These are phyloP conservation scores for Chaetoderma sp. DNA, from an alignment of 2,888 invertebrate genomes.

Conservation along the genomic window DNA sequence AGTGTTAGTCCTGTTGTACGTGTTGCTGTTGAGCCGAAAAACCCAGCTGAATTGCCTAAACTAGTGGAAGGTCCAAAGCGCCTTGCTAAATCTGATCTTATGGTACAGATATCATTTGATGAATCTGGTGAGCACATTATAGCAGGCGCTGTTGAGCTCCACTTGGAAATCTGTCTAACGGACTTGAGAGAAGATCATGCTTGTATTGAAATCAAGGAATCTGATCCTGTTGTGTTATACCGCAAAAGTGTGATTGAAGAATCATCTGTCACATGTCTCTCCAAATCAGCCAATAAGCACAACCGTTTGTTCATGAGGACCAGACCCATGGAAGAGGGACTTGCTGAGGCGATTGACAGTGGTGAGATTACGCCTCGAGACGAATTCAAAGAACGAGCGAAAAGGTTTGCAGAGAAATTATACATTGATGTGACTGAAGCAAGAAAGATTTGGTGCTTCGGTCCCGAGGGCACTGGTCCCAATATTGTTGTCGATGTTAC, in stretches of 20 bases:
- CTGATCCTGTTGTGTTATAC: conserved; percentile 91
- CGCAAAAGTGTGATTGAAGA: conserved; percentile 95
- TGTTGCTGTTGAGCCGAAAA: conserved; percentile 99
- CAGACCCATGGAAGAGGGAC: conserved; percentile 94
- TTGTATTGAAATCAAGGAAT: conserved; percentile 93
- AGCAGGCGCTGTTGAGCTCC: conserved; percentile 99
- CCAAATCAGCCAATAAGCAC: conserved; percentile 99
- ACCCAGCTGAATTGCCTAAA: conserved; percentile 98
- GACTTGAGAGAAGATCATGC: conserved; percentile 98
- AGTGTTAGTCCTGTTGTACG: conserved; percentile 99
- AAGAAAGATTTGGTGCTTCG: conserved; percentile 99
- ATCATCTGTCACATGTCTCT: conserved; percentile 94
- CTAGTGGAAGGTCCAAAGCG: conserved; percentile 98
- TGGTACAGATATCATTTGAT: conserved; percentile 92
- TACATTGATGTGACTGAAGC: conserved; percentile 98
- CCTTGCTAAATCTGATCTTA: conserved; percentile 93
- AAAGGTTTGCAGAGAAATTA: conserved; percentile 94
- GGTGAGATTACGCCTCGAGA: conserved; percentile 94
- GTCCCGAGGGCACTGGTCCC: conserved; percentile 98
- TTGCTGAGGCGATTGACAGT: conserved; percentile 96
- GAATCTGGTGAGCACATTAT: conserved; percentile 99
- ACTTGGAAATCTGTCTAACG: conserved; percentile 99
- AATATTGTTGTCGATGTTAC: conserved; percentile 98
- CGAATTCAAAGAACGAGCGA: conserved; percentile 96
- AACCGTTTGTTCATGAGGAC: conserved; percentile 98